Evolutionary conservation across 2,797 vertebrate species (phyloP), one percentile per base, ranked within the genome.

Genomic region (Trachops cirrhosus): DNA sequence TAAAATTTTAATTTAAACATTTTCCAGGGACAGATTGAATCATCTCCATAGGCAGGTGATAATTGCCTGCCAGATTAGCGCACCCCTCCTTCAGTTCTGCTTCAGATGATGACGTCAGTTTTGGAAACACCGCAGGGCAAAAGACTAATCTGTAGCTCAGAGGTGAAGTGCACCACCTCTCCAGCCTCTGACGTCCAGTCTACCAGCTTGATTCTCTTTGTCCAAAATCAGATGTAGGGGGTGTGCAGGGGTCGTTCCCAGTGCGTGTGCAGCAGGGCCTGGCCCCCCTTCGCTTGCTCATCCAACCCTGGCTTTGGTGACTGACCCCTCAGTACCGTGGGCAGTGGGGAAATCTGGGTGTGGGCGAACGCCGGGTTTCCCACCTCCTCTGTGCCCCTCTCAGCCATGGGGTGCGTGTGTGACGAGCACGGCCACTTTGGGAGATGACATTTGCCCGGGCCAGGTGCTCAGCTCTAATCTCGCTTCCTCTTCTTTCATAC

Each of bases 401-500:
- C 37, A 6, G 9, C 44, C 24, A 80, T 34, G 57, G 10, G 10
- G 48, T 86, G 46, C 48, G 32, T 34, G 82, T 91, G 92, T 62
- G 48, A 92, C 4, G 2, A 73, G 32, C 64, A 15, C 19, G 32
- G 37, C 86, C 50, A 57, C 93, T 92, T 95, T 59, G 57, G 88
- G 74, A 86, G 83, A 82, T 95, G 94, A 96, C 92, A 85, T 97
- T 94, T 96, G 82, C 83, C 82, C 22, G 1, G 4, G 88, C 79
- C 93, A 95, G 92, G 41, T 85, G 85, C 78, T 96, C 59, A 39
- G n/a, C 67, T 87, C 34, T 91, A 88, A 79, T 96, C 95, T 95
- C 0, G 6, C 88, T 97, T 97, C 95, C 92, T 95, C 89, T 89
- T 93, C 96, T 97, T 93, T 89, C 86, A 48, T 93, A 86, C 93